Evolutionary conservation across 1,140 invertebrate species (phyloP).

Genomic region (Papilio polytes): DNA sequence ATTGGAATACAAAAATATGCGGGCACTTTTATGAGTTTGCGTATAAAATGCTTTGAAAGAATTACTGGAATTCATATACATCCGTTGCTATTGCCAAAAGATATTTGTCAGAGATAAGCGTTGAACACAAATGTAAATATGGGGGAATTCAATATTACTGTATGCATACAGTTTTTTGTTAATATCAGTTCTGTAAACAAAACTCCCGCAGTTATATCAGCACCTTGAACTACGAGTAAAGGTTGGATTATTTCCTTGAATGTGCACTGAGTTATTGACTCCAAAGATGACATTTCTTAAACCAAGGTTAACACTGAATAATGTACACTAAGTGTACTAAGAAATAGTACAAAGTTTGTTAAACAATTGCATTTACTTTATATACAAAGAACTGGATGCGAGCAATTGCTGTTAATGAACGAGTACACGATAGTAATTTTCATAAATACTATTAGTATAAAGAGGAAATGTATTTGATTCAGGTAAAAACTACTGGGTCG

Average conservation of each 20-base stretch:
- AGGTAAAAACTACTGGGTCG: too few relatives aligned
- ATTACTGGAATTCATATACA: slow-evolving; percentile 1
- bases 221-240: neutral
- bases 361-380: too few relatives aligned
- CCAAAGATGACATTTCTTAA: neutral
- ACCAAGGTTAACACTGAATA: neutral
- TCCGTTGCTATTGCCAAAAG: slow-evolving; percentile 41
- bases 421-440: too few relatives aligned
- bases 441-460: too few relatives aligned
- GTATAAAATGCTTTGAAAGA: neutral
- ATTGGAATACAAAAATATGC: neutral
- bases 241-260: neutral
- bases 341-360: too few relatives aligned
- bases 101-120: slow-evolving; percentile 52
- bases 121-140: slow-evolving; percentile 29
- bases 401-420: too few relatives aligned
- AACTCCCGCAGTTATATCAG: neutral
- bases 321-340: neutral
- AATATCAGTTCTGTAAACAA: neutral
- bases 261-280: neutral
- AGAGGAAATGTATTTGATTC: too few relatives aligned
- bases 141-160: slow-evolving; percentile 25
- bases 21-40: neutral
- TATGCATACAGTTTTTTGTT: slow-evolving; percentile 2
- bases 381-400: too few relatives aligned